A percentile compares a stretch with the other conserved stretches of the same genome.
Conservation (phyloP, 2,888 invertebrate species). For the Drosophila mulleri region DNA sequence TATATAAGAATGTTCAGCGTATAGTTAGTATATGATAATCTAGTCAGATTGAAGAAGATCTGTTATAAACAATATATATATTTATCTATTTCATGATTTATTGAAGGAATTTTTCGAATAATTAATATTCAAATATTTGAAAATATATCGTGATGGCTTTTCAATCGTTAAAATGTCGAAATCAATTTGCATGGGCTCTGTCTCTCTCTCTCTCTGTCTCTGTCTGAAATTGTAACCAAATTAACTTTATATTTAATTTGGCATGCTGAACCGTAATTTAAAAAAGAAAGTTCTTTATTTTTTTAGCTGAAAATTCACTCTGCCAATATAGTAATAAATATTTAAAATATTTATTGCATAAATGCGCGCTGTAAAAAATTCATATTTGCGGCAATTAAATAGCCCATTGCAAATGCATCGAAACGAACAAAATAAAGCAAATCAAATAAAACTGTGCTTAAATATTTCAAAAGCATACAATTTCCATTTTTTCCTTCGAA, state of each 20-base stretch:
- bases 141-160: neutral
- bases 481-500: neutral
- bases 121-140: constrained; percentile 1
- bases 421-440: constrained; percentile 2
- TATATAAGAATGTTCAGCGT: too few species aligned
- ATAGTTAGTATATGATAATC: too few species aligned
- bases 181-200: constrained; percentile 1
- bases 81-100: too few species aligned
- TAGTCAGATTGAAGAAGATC: too few species aligned
- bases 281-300: neutral
- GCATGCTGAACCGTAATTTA: neutral
- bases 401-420: constrained; percentile 49
- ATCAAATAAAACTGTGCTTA: constrained; percentile 37
- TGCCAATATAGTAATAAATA: constrained; percentile 47
- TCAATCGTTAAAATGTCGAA: constrained; percentile 2
- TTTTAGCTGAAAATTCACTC: constrained; percentile 12
- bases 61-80: too few species aligned
- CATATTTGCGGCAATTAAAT: constrained; percentile 71
- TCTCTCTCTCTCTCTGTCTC: neutral
- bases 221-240: neutral
- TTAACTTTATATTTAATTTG: constrained; percentile 23
- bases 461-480: constrained; percentile 58
- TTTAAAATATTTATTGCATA: constrained; percentile 55
- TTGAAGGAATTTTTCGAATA: neutral
- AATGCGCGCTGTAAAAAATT: constrained; percentile 56